These are phyloP conservation scores for Malthinus flaveolus DNA, from an alignment of 2,888 invertebrate genomes.

Conservation along the genomic window DNA sequence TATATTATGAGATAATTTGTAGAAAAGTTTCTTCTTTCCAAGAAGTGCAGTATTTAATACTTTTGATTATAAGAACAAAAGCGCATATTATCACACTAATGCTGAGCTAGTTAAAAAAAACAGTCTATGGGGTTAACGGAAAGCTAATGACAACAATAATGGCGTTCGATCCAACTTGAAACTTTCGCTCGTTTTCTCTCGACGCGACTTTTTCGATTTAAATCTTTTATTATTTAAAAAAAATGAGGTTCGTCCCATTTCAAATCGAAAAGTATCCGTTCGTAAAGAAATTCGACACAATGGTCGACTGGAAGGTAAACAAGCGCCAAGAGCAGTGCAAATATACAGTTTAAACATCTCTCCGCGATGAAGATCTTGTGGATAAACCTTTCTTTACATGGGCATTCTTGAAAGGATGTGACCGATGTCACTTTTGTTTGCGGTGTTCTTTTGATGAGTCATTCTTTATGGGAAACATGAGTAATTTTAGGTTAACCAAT, in stretches of 20 bases:
- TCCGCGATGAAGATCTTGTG: constrained; percentile 1
- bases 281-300: neutral
- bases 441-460: too few species aligned
- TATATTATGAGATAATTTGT: constrained; percentile 15
- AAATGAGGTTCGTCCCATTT: too few species aligned
- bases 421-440: too few species aligned
- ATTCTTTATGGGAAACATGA: too few species aligned
- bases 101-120: neutral
- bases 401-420: constrained; percentile 1
- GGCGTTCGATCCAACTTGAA: neutral
- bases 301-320: neutral
- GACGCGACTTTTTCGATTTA: too few species aligned
- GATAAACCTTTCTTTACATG: neutral
- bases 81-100: constrained; percentile 6
- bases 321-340: constrained; percentile 5
- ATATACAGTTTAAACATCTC: neutral
- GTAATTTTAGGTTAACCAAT: too few species aligned
- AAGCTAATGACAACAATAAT: neutral
- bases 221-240: neutral
- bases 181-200: too few species aligned
- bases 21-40: constrained; percentile 16
- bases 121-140: too few species aligned
- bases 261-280: too few species aligned
- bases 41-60: constrained; percentile 11
- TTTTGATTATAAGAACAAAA: neutral